These are phyloP conservation scores for Erebia aethiops DNA, from an alignment of 2,888 invertebrate species.

Conservation along the genomic window DNA sequence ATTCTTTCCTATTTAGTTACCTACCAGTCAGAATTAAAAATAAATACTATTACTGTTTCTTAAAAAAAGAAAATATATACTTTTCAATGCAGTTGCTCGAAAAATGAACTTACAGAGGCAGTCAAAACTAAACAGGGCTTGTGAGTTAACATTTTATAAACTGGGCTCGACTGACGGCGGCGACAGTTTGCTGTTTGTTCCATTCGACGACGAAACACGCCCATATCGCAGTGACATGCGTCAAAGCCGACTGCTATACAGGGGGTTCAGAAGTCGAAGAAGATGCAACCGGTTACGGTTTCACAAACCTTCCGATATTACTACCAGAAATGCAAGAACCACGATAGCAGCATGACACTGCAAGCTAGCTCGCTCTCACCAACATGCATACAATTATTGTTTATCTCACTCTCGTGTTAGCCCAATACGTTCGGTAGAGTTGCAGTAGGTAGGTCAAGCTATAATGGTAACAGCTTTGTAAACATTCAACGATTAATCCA, in stretches of 20 bases:
- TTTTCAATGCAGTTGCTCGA: no score
- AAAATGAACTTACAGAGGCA: no score
- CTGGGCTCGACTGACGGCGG: no score
- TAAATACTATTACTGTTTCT: no score
- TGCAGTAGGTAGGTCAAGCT: slow-evolving; percentile 29
- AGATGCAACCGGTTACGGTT: slow-evolving; percentile 51
- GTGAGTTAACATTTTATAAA: no score
- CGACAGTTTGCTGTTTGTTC: no score
- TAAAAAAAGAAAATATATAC: no score
- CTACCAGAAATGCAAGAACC: slow-evolving; percentile 22
- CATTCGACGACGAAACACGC: slow-evolving; percentile 50
- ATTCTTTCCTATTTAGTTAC: no score
- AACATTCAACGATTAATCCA: slow-evolving; percentile 13
- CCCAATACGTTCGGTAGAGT: slow-evolving; percentile 12
- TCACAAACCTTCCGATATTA: slow-evolving; percentile 5
- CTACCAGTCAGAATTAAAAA: no score
- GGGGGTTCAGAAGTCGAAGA: slow-evolving; percentile 60
- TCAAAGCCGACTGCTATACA: slow-evolving; percentile 73
- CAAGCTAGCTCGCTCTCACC: slow-evolving; percentile 29
- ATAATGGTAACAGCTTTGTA: slow-evolving; percentile 19
- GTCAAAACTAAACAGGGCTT: no score
- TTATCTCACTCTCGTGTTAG: slow-evolving; percentile 16
- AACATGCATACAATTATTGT: slow-evolving; percentile 18
- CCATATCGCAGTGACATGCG: slow-evolving; percentile 80
- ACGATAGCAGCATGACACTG: slow-evolving; percentile 10